Base-by-base conservation (phyloP, 2,888 invertebrate genomes). In the Rhagonycha lutea region DNA sequence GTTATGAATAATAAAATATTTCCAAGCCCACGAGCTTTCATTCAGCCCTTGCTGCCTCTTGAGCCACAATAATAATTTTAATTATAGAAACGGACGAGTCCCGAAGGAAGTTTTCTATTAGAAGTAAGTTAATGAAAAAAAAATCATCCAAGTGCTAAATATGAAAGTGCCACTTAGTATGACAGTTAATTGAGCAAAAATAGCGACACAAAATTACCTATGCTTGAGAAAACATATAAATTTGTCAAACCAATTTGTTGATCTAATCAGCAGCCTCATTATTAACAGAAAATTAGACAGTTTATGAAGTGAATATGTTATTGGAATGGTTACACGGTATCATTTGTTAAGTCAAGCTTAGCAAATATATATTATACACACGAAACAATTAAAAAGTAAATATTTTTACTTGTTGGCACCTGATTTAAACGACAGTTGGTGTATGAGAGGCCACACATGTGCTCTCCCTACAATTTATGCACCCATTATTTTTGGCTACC, bases 381-480 rank as follows among this genome's bases (percentile, higher is more conserved):
- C n/a, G 47, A 47, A 47, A 47, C 47, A 47, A 47, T 47, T 47
- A 47, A 47, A 47, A 47, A 47, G 47, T 47, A 47, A 47, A 47
- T 47, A 47, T 47, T 47, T 47, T 47, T 47, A 47, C 47, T 47
- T 47, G 47, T 47, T 74, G 77, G 71, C 77, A 77, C 77, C 77
- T 77, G 63, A 77, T 74, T 68, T 71, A 71, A 74, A 70, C 14
- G 77, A 77, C 77, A 77, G 77, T 77, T 77, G 77, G 73, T 76
- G 67, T 76, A 24, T 73, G 74, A 72, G 74, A 24, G 77, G 72
- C 74, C 77, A 72, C 77, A 74, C 74, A 71, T 68, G 24, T n/a
- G 76, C 73, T 71, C 32, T 73, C 68, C 61, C 61, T 65, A 70
- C 69, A 73, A 74, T 77, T 74, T 72, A 72, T 70, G 74, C 72